phyloP scores from a whole-genome alignment of 2,797 vertebrate species.

The Semotilus atromaculatus region DNA sequence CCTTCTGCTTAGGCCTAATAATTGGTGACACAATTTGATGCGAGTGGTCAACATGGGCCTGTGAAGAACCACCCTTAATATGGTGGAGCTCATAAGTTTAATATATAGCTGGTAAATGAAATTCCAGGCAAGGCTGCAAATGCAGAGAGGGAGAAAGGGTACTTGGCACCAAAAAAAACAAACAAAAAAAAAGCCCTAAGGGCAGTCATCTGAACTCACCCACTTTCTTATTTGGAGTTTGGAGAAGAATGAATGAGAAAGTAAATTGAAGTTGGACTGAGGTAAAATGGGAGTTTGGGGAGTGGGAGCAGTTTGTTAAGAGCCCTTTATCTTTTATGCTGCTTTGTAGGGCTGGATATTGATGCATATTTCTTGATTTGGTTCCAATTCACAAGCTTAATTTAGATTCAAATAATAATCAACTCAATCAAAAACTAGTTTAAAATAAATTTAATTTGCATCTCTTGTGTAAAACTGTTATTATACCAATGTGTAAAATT shows the following conservation, averaged over 20 bases:
- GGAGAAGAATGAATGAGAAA: conserved; percentile 53
- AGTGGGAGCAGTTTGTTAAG: conserved; percentile 4
- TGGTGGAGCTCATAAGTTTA: conserved; percentile 38
- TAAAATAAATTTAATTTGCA: not conserved
- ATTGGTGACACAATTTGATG: conserved; percentile 50
- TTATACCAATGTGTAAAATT: not conserved
- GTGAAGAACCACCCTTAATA: not conserved
- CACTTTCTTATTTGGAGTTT: conserved; percentile 47
- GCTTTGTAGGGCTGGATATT: not conserved
- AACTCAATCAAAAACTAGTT: not conserved
- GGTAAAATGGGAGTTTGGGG: conserved; percentile 19
- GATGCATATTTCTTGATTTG: not conserved
- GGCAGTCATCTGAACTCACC: conserved; percentile 39
- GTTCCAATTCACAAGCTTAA: not conserved
- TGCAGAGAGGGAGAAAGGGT: not conserved
- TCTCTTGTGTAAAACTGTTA: not conserved
- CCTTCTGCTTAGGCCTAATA: conserved; percentile 42
- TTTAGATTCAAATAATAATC: not conserved
- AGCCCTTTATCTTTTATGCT: not conserved
- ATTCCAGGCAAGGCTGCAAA: conserved; percentile 26
- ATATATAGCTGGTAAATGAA: conserved; percentile 53
- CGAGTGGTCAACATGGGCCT: not conserved
- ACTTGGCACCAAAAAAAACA: conserved; percentile 48
- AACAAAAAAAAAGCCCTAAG: conserved; percentile 48
- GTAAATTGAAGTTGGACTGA: conserved; percentile 55